Evolutionary conservation across 2,888 invertebrate genomes (phyloP).

Genomic region (Buathra laborator): DNA sequence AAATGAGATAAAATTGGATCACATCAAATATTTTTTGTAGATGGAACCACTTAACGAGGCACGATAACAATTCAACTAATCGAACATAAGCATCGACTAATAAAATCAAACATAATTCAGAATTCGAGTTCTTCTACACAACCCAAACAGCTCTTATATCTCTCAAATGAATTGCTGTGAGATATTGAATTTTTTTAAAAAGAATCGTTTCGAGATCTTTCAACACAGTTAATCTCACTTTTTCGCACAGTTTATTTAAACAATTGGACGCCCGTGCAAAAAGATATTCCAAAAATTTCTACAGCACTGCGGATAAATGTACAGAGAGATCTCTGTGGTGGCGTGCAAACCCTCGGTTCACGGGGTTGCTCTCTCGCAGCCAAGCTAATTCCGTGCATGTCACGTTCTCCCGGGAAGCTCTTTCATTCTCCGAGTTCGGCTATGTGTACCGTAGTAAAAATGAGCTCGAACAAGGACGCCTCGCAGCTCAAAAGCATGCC

Average conservation of each 20-base stretch:
- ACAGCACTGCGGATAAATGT: constrained; percentile 20
- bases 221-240: neutral
- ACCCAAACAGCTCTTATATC: neutral
- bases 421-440: constrained; percentile 36
- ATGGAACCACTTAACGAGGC: neutral
- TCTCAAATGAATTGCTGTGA: neutral
- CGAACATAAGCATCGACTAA: neutral
- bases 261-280: constrained; percentile 24
- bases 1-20: no score
- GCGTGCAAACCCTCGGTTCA: constrained; percentile 55
- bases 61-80: neutral
- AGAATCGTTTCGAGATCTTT: constrained; percentile 6
- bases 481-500: constrained; percentile 48
- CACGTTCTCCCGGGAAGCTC: constrained; percentile 60
- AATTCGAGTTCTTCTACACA: neutral
- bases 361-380: constrained; percentile 53
- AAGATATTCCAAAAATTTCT: constrained; percentile 22
- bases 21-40: no score
- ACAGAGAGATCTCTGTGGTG: constrained; percentile 47
- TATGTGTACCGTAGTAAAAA: constrained; percentile 37
- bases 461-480: constrained; percentile 10
- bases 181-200: neutral
- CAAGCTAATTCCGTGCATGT: constrained; percentile 68
- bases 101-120: neutral
- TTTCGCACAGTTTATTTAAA: constrained; percentile 2